Conservation (phyloP, 2,113 vertebrate species). For the Halichoeres trimaculatus region DNA sequence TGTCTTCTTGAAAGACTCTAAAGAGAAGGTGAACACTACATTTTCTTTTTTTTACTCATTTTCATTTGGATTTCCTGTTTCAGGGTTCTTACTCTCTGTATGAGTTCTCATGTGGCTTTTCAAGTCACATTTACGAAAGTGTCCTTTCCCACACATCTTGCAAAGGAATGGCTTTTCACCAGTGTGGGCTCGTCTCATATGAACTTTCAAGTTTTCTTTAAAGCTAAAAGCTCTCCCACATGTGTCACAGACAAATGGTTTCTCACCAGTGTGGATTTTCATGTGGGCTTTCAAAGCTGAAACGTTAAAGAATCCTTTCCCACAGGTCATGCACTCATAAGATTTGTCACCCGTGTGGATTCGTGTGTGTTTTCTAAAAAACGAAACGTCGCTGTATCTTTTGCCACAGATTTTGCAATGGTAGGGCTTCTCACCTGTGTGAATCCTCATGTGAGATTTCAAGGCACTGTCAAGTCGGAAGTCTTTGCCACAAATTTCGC, state of each 20-base stretch:
- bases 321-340: not conserved
- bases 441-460: constrained; percentile 1
- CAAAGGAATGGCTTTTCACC: not conserved
- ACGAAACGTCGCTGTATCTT: not conserved
- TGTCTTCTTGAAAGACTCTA: too few species aligned
- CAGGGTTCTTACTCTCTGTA: not conserved
- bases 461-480: not conserved
- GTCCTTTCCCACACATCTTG: not conserved
- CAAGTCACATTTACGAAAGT: not conserved
- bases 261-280: not conserved
- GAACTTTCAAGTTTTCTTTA: not conserved
- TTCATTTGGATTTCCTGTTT: not conserved
- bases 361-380: not conserved
- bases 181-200: not conserved
- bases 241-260: not conserved
- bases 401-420: not conserved
- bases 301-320: not conserved
- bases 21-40: too few species aligned
- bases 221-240: not conserved
- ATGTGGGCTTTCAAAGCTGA: not conserved
- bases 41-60: not conserved
- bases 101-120: not conserved
- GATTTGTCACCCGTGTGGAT: not conserved
- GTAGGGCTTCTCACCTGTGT: not conserved
- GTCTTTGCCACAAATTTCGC: not conserved